A percentile compares a stretch with the other conserved stretches of the same genome.
phyloP scores from a whole-genome alignment of 2,888 invertebrate species.

The Caradrina kadenii region DNA sequence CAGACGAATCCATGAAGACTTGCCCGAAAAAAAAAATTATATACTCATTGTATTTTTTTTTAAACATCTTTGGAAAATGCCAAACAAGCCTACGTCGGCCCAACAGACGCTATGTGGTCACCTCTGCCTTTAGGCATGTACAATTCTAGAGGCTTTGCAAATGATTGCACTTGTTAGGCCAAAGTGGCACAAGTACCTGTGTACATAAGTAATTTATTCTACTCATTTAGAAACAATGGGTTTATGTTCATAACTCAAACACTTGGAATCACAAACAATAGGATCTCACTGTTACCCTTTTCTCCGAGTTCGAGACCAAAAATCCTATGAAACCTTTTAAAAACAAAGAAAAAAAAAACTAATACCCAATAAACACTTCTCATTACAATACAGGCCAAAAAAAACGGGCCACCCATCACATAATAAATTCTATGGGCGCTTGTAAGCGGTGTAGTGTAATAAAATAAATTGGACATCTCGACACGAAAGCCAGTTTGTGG shows the following conservation, averaged over 20 bases:
- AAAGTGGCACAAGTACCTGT: too few relatives aligned
- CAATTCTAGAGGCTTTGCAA: too few relatives aligned
- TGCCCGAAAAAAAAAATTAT: too few relatives aligned
- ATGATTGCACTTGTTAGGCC: too few relatives aligned
- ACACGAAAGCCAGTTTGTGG: slow-evolving; percentile 58
- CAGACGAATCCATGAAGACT: too few relatives aligned
- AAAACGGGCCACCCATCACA: slow-evolving; percentile 62
- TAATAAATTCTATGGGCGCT: slow-evolving; percentile 65
- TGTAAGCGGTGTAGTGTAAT: slow-evolving; percentile 66
- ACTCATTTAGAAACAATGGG: slow-evolving; percentile 7
- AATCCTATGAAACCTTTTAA: slow-evolving; percentile 32
- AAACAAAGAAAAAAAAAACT: slow-evolving; percentile 24
- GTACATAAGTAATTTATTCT: neutral
- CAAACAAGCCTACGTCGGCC: too few relatives aligned
- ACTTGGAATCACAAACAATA: slow-evolving; percentile 2
- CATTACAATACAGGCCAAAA: slow-evolving; percentile 63
- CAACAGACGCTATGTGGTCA: too few relatives aligned
- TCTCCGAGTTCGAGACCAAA: neutral
- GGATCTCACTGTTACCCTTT: neutral
- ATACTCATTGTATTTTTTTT: too few relatives aligned
- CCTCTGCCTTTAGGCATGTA: too few relatives aligned
- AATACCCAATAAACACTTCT: slow-evolving; percentile 56
- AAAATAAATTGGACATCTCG: slow-evolving; percentile 71
- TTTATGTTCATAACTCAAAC: neutral
- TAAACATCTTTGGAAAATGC: too few relatives aligned